Conservation (phyloP, 1,140 invertebrate species). For the Papilio polytes region DNA sequence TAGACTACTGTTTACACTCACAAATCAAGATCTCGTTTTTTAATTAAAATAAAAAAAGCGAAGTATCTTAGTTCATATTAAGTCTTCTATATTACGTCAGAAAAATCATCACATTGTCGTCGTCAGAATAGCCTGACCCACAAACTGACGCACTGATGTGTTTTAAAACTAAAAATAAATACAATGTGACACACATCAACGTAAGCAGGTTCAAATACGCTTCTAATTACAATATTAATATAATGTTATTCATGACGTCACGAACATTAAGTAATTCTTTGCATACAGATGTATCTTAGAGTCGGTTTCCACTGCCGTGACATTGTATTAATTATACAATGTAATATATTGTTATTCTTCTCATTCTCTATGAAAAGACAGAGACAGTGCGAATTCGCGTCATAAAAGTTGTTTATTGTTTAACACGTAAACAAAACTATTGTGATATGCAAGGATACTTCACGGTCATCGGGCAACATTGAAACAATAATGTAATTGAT, state of each 20-base stretch:
- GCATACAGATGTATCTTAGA: not conserved
- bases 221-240: not conserved
- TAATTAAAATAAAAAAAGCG: no score
- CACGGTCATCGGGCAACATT: not conserved
- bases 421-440: not conserved
- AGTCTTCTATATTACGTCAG: not conserved
- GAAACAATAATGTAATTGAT: not conserved
- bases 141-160: constrained; percentile 22
- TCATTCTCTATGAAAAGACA: no score
- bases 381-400: not conserved
- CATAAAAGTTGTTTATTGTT: constrained; percentile 7
- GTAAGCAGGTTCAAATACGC: not conserved
- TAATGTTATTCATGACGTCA: not conserved
- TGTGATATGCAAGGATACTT: not conserved
- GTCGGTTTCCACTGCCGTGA: not conserved
- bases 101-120: not conserved
- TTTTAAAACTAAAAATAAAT: constrained; percentile 28
- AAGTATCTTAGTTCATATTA: not conserved
- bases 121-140: not conserved
- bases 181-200: constrained; percentile 14
- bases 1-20: constrained; percentile 8
- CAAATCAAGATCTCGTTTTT: constrained; percentile 44
- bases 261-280: not conserved
- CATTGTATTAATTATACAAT: not conserved
- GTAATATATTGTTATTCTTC: not conserved